Evolutionary conservation across 2,113 vertebrate genomes (phyloP), one percentile per base, ranked within the genome.

Genomic region (Podarcis muralis): DNA sequence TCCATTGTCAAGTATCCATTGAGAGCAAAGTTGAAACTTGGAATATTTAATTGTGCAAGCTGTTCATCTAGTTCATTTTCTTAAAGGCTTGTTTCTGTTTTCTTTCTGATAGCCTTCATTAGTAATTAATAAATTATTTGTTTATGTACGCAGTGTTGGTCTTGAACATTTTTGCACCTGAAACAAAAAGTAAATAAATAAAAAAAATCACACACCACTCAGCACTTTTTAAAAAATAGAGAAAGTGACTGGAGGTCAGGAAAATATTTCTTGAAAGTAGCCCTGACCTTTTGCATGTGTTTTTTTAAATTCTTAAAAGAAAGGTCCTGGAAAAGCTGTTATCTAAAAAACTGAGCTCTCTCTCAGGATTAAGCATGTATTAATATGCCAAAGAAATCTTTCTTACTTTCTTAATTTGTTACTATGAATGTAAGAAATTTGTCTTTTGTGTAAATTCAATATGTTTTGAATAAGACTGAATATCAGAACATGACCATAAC

Each of bases 61-160:
- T 57, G 65, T 92, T 89, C 43, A 88, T 89, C 57, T 57, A 80
- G 48, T 72, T 89, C 91, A 53, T 92, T 92, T 91, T 91, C 79
- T 81, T 90, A 62, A 92, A 93, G 48, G 20, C 90, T 78, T 79
- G 79, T 20, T 87, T 88, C 2, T 83, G 91, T 92, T 93, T 69
- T 72, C 3, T 88, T 84, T 89, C 83, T 91, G 30, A 30, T 84
- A 75, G 78, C 25, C 20, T 87, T 89, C 23, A 48, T 48, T 89
- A 89, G 81, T 77, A 86, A 65, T 72, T 81, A 9, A 81, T 32
- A 62, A 81, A 9, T 32, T 7, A 9, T 81, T 88, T 87, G 4
- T 93, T 94, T 48, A 83, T n/a, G 5, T 83, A 78, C 35, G 62
- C 22, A 40, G 59, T 81, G 22, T 59, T 81, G 59, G 79, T 7